phyloP scores from a whole-genome alignment of 2,113 vertebrate species.

The Chrysochloris asiatica region DNA sequence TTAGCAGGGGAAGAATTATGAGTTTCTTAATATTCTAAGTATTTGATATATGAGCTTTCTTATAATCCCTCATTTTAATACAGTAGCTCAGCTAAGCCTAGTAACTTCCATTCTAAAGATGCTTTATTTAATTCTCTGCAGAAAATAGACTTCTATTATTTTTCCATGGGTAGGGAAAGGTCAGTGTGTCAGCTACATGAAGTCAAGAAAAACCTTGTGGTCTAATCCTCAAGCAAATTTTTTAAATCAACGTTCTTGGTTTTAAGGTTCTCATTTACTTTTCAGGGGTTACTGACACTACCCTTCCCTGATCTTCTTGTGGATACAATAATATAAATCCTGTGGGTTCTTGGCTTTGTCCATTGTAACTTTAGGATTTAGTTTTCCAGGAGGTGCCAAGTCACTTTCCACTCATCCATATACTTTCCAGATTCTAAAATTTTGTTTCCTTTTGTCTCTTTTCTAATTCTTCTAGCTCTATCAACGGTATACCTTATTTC shows the following conservation, averaged over 20 bases:
- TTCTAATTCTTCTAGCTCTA: background rate
- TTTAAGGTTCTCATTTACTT: background rate
- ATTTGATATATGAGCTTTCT: slow-evolving; percentile 22
- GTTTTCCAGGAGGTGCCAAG: background rate
- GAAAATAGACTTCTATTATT: slow-evolving; percentile 19
- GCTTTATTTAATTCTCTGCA: background rate
- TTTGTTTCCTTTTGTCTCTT: slow-evolving; percentile 2
- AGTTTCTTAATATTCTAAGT: slow-evolving; percentile 45
- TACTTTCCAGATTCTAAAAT: background rate
- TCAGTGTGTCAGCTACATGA: background rate
- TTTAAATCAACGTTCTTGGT: background rate
- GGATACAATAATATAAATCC: background rate
- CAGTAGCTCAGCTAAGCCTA: background rate
- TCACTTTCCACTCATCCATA: slow-evolving; percentile 34
- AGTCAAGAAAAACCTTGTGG: background rate
- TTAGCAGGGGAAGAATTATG: background rate
- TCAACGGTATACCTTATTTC: background rate
- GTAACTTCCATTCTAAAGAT: background rate
- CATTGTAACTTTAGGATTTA: background rate
- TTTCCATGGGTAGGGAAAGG: background rate
- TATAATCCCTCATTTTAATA: background rate
- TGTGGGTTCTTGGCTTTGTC: background rate
- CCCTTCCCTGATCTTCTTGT: background rate
- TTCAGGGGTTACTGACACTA: background rate
- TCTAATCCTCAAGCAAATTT: slow-evolving; percentile 25